A percentile compares a stretch with the other conserved stretches of the same genome.
Conservation (phyloP, 2,797 vertebrate species). For the Acrossocheilus wenchowensis region DNA sequence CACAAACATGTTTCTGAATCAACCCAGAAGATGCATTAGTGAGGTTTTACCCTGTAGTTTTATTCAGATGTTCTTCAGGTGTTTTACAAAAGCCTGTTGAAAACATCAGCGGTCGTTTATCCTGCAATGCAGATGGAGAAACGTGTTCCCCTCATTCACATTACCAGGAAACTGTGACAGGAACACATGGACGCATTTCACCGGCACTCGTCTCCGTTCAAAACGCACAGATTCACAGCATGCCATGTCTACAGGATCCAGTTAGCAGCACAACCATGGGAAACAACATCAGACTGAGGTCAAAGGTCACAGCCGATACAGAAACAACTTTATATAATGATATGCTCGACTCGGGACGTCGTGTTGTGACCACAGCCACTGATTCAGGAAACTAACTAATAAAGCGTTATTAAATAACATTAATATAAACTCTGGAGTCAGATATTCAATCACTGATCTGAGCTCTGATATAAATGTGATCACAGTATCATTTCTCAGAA, state of each 20-base stretch:
- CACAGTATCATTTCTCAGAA: slow-evolving; percentile 15
- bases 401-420: slow-evolving; percentile 22
- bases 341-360: neutral
- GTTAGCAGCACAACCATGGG: slow-evolving; percentile 21
- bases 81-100: slow-evolving; percentile 20
- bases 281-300: neutral
- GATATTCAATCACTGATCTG: slow-evolving; percentile 1
- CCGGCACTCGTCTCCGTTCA: neutral
- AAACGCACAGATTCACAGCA: slow-evolving; percentile 4
- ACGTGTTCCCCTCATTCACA: slow-evolving; percentile 4
- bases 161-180: slow-evolving; percentile 8
- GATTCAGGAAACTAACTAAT: neutral
- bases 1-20: neutral
- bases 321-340: neutral
- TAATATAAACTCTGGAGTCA: slow-evolving; percentile 29
- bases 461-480: slow-evolving; percentile 24
- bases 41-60: slow-evolving; percentile 13
- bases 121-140: neutral
- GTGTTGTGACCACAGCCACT: neutral
- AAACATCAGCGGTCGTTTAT: neutral
- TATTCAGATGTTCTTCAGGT: slow-evolving; percentile 11
- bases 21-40: neutral
- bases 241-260: neutral
- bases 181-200: neutral
- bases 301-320: neutral